Base-by-base conservation (phyloP, 2,113 vertebrate genomes). In the Labeo catla region DNA sequence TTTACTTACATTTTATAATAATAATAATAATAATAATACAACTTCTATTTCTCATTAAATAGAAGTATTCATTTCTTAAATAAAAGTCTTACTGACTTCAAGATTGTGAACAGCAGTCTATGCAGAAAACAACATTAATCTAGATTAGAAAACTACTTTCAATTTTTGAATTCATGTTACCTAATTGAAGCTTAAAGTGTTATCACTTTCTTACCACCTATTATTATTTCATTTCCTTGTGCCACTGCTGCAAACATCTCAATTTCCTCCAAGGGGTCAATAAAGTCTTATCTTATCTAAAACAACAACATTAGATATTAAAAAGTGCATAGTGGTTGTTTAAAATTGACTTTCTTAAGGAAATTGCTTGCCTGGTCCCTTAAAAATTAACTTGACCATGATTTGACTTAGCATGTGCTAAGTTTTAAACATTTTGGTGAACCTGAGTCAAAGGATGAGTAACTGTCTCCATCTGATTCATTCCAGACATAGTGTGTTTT, bases 231-330 rank as follows among this genome's bases (percentile, higher is more conserved):
- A 45, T 21, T 23, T 43, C 19, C 5, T 12, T 47, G 39, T 47
- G 21, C 10, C 72, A 74, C 21, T 47, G 43, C 43, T 59, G 19
- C 6, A 45, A 43, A 8, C 21, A 65, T 45, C 15, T 28, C 5
- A 50, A 81, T 81, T 66, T 81, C 45, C 79, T 49, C 61, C 43
- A 81, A 59, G 16, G 2, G 61, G 2, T 34, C 61, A 81, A 81
- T 81, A 34, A 81, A 81, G 43, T 81, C 61, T 66, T 66, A 47
- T 66, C 61, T 50, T 50, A 81, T 81, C 79, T 66, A 28, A 80
- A 80, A 80, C 36, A 45, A 80, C 54, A 0, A 74, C 8, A 4
- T 80, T 43, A 61, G 1, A 63, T 45, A 61, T 81, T 28, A 50
- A 49, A 81, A 15, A 66, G 23, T 28, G 36, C 36, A 9, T 49